These are phyloP conservation scores for Pseudomyrmex dendroicus DNA, from an alignment of 1,140 invertebrate species.

Conservation along the genomic window DNA sequence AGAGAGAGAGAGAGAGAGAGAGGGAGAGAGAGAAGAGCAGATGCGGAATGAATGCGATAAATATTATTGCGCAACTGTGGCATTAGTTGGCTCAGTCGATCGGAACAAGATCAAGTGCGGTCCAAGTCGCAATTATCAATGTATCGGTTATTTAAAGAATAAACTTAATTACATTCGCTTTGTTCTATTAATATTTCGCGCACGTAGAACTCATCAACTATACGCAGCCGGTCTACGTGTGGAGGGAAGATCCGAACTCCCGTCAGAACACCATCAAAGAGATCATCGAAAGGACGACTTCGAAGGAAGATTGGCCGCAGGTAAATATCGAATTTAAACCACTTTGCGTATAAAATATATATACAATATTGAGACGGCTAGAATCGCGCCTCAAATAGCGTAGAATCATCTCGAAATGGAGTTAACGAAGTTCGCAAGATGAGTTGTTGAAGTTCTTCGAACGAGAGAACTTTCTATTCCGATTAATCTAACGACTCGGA, in stretches of 20 bases:
- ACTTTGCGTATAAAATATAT: background rate
- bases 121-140: background rate
- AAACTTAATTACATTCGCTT: background rate
- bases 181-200: background rate
- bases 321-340: constrained; percentile 78
- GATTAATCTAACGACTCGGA: constrained; percentile 28
- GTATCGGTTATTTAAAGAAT: background rate
- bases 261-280: constrained; percentile 95
- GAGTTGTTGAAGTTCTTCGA: background rate
- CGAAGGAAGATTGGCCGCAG: constrained; percentile 96
- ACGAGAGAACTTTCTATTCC: background rate
- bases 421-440: background rate
- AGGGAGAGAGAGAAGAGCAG: no score
- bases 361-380: no score
- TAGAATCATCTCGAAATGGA: background rate
- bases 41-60: no score
- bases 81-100: constrained; percentile 12
- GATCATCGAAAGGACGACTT: constrained; percentile 94
- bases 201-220: constrained; percentile 93
- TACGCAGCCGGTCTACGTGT: constrained; percentile 97
- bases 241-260: constrained; percentile 96
- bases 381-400: no score
- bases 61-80: background rate
- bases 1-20: no score
- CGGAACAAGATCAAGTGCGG: background rate